These are phyloP conservation scores for Scortum barcoo DNA, from an alignment of 2,113 vertebrate species.

Conservation along the genomic window DNA sequence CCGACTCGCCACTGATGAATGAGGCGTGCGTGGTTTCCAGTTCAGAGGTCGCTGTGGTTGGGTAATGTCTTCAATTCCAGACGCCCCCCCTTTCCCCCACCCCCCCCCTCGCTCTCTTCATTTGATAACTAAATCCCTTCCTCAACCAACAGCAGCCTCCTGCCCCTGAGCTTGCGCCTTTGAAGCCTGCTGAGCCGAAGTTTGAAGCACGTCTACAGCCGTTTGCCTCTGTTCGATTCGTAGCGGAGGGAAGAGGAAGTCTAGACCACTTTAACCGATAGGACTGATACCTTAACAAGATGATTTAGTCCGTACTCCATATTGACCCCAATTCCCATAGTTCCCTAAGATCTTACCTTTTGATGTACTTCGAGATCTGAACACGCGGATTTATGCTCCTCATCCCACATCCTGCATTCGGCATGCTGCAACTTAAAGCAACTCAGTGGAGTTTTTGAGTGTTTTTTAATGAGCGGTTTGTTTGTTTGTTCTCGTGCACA, in stretches of 20 bases:
- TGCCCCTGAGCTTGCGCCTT: constrained; percentile 24
- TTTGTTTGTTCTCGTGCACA: neutral
- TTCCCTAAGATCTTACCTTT: neutral
- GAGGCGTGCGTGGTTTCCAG: constrained; percentile 9
- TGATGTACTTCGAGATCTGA: neutral
- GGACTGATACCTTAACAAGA: neutral
- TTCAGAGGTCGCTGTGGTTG: constrained; percentile 38
- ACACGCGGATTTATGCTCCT: neutral
- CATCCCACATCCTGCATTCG: neutral
- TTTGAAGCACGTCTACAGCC: neutral
- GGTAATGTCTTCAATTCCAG: constrained; percentile 5
- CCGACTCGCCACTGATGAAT: constrained; percentile 43
- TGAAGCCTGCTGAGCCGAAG: constrained; percentile 45
- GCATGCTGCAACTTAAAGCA: neutral
- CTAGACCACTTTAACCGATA: neutral
- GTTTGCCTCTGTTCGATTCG: constrained; percentile 18
- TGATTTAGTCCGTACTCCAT: neutral
- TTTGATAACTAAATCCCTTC: constrained; percentile 36
- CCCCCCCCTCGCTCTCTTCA: neutral
- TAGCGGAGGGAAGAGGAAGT: neutral
- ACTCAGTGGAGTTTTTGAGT: neutral
- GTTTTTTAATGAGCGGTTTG: neutral
- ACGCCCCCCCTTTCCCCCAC: no score
- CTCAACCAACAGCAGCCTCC: constrained; percentile 13
- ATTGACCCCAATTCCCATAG: neutral